A percentile compares a stretch with the other conserved stretches of the same genome.
phyloP scores from a whole-genome alignment of 2,113 vertebrate species.

The Gymnogyps californianus region DNA sequence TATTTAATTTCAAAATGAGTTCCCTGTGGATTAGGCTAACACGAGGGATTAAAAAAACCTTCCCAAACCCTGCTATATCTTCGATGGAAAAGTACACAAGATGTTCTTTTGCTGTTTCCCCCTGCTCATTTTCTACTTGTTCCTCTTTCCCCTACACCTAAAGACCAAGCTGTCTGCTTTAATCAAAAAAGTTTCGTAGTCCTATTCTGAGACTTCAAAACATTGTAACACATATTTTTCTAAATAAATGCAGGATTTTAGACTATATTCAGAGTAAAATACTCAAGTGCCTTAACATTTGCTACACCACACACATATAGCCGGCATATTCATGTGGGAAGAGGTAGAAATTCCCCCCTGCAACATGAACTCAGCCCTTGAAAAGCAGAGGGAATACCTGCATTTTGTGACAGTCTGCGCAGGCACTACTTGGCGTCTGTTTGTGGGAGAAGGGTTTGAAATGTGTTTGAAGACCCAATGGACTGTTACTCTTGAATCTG shows the following conservation, averaged over 20 bases:
- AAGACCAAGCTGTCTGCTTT: not conserved
- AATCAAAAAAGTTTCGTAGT: not conserved
- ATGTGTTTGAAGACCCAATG: not conserved
- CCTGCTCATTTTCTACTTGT: not conserved
- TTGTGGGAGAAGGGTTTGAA: not conserved
- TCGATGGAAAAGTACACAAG: slow-evolving; percentile 9
- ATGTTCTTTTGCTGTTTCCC: not conserved
- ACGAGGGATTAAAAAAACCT: not conserved
- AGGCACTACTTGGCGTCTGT: not conserved
- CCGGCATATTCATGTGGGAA: not conserved
- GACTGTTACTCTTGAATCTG: not conserved
- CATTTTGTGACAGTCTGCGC: not conserved
- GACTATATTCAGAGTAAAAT: not conserved
- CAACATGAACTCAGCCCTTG: not conserved
- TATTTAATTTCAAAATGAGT: slow-evolving; percentile 58
- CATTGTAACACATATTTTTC: not conserved
- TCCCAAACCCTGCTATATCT: not conserved
- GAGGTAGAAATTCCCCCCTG: not conserved
- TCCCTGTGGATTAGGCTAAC: slow-evolving; percentile 14
- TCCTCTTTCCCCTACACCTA: not conserved
- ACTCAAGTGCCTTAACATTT: not conserved
- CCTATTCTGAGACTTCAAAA: not conserved
- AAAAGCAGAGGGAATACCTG: not conserved
- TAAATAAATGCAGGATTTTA: not conserved
- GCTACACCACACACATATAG: not conserved